Percentiles rank a stretch among this genome's conserved stretches.
Evolutionary conservation across 2,888 invertebrate genomes (phyloP).

Genomic region (Anodontia alba): DNA sequence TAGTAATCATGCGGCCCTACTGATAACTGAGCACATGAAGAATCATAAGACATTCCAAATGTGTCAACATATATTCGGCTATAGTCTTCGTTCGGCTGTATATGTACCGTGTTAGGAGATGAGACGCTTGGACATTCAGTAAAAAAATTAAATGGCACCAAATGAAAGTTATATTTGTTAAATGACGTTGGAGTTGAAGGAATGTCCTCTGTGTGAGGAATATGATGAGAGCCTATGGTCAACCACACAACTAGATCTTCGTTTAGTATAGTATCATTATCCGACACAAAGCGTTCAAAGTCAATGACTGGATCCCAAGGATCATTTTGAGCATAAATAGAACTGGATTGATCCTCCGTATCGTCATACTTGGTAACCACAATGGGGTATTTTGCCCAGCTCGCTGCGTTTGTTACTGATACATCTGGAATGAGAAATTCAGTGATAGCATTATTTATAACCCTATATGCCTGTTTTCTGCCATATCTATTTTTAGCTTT

Average conservation of each 20-base stretch:
- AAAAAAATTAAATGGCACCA: slow-evolving; percentile 81
- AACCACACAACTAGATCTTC: slow-evolving; percentile 82
- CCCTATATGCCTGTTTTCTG: slow-evolving; percentile 70
- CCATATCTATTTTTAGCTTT: slow-evolving; percentile 69
- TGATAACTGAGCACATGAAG: slow-evolving; percentile 58
- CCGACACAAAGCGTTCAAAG: slow-evolving; percentile 75
- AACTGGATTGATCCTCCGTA: slow-evolving; percentile 74
- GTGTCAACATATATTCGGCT: slow-evolving; percentile 59
- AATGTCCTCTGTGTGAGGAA: slow-evolving; percentile 81
- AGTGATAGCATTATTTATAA: slow-evolving; percentile 63
- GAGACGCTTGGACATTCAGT: slow-evolving; percentile 76
- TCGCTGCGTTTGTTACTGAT: slow-evolving; percentile 65
- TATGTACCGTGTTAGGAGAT: slow-evolving; percentile 71
- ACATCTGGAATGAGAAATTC: slow-evolving; percentile 70
- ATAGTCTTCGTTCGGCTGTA: slow-evolving; percentile 47
- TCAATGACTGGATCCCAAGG: slow-evolving; percentile 78
- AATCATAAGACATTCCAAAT: slow-evolving; percentile 62
- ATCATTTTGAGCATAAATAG: slow-evolving; percentile 78
- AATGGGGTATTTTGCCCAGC: slow-evolving; percentile 77
- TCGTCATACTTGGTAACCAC: slow-evolving; percentile 79
- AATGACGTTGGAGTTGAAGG: slow-evolving; percentile 76
- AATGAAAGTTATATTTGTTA: slow-evolving; percentile 68
- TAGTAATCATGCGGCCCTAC: slow-evolving; percentile 58
- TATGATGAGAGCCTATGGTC: slow-evolving; percentile 75
- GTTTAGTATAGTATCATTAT: slow-evolving; percentile 78